Evolutionary conservation across 2,888 invertebrate species (phyloP).

Genomic region (Lasius platythorax): DNA sequence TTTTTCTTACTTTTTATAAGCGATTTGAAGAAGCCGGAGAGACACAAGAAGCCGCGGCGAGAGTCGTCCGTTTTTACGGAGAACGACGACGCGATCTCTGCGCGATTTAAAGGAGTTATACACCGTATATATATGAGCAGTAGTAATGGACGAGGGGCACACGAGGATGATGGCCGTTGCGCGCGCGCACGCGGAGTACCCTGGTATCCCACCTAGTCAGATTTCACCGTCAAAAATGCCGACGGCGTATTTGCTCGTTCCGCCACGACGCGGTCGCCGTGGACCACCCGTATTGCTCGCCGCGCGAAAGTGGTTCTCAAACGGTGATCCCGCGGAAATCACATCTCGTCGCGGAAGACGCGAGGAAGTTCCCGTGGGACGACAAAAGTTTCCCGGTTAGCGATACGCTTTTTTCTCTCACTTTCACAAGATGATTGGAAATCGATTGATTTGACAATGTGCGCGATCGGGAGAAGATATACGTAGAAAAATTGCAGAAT

Average conservation of each 20-base stretch:
- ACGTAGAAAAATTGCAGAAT: not conserved
- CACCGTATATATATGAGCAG: constrained; percentile 65
- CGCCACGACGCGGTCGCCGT: constrained; percentile 82
- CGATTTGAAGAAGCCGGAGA: constrained; percentile 9
- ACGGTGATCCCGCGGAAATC: constrained; percentile 49
- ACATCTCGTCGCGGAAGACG: not conserved
- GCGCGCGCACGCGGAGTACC: constrained; percentile 69
- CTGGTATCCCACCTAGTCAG: constrained; percentile 81
- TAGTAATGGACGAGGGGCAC: constrained; percentile 73
- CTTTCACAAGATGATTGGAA: not conserved
- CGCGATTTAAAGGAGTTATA: constrained; percentile 54
- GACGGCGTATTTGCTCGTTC: constrained; percentile 85
- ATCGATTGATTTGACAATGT: not conserved
- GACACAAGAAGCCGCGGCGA: not conserved
- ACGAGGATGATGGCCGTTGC: constrained; percentile 73
- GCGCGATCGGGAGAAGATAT: not conserved
- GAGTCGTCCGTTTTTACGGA: constrained; percentile 1
- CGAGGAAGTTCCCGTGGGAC: not conserved
- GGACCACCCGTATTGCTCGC: constrained; percentile 84
- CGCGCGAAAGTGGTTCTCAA: constrained; percentile 81
- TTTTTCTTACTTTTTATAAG: constrained; percentile 20
- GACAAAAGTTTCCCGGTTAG: not conserved
- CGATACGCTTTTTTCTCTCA: not conserved
- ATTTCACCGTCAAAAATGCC: constrained; percentile 85
- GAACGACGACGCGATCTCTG: constrained; percentile 14